phyloP scores from a whole-genome alignment of 2,888 invertebrate genomes.

The Eugnorisma glareosa region DNA sequence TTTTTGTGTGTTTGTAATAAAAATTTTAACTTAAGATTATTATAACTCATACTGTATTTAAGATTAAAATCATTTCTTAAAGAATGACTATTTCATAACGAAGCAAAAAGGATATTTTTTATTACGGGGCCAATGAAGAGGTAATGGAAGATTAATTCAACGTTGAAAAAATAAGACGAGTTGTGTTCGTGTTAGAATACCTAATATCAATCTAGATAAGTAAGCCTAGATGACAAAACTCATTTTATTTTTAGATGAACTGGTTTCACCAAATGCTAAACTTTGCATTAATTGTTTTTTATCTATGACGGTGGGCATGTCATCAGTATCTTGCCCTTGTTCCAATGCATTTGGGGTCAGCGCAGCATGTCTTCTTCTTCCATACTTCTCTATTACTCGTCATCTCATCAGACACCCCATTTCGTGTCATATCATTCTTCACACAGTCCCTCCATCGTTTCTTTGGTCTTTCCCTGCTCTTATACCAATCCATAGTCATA shows the following conservation, averaged over 20 bases:
- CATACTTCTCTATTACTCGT: too few species aligned
- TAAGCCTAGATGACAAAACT: neutral
- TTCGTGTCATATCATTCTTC: too few species aligned
- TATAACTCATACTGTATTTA: neutral
- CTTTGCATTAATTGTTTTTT: neutral
- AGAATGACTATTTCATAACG: neutral
- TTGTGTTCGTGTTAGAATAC: neutral
- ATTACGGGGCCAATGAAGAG: neutral
- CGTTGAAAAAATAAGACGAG: neutral
- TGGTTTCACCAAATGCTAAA: slow-evolving; percentile 26
- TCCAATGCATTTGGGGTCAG: too few species aligned
- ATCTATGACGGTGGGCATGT: too few species aligned
- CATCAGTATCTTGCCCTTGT: too few species aligned
- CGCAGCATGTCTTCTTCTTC: too few species aligned
- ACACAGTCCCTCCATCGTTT: too few species aligned
- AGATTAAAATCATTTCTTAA: neutral
- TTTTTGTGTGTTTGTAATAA: too few species aligned
- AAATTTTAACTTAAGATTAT: too few species aligned
- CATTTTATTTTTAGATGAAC: slow-evolving; percentile 29
- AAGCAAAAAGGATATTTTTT: neutral
- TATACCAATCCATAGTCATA: too few species aligned
- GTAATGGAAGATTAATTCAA: neutral
- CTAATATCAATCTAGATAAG: neutral
- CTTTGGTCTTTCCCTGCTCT: too few species aligned
- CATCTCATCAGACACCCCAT: too few species aligned